Evolutionary conservation across 2,797 vertebrate species (phyloP).

Genomic region (Clarias pachynema): DNA sequence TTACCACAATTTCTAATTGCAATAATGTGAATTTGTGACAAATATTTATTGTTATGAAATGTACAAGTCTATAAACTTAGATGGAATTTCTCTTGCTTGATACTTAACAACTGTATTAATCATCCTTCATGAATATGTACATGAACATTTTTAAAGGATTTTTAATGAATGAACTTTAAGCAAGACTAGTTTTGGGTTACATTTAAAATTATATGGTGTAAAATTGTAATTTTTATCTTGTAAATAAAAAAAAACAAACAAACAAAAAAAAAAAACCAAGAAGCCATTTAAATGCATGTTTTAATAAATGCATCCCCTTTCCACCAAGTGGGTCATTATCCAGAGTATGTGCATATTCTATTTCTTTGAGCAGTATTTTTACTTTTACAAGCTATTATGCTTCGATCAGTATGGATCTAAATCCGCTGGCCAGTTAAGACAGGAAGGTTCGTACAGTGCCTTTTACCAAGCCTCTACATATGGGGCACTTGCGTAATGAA

Average conservation of each 20-base stretch:
- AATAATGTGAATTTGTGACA: too few relatives aligned
- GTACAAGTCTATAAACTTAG: not conserved
- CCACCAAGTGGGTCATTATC: not conserved
- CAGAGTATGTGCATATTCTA: not conserved
- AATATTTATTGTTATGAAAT: not conserved
- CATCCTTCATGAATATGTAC: not conserved
- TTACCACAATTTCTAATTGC: not conserved
- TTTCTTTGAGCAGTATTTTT: too few relatives aligned
- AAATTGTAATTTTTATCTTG: not conserved
- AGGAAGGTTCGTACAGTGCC: slow-evolving; percentile 96
- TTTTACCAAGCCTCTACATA: slow-evolving; percentile 95
- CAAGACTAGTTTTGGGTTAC: slow-evolving; percentile 8
- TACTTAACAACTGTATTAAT: not conserved
- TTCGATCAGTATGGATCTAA: not conserved
- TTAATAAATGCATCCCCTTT: not conserved
- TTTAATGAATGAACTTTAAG: not conserved
- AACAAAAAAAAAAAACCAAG: slow-evolving; percentile 15
- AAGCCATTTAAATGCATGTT: not conserved
- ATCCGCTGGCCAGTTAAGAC: slow-evolving; percentile 64
- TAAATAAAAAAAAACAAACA: slow-evolving; percentile 14
- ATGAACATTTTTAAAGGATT: not conserved
- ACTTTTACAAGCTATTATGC: not conserved
- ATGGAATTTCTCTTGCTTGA: not conserved
- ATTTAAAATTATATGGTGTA: not conserved
- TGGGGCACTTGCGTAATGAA: slow-evolving; percentile 92